A percentile compares a stretch with the other conserved stretches of the same genome.
These are phyloP conservation scores for Tauraco hartlaubi DNA, from an alignment of 2,797 vertebrate genomes.

Conservation along the genomic window DNA sequence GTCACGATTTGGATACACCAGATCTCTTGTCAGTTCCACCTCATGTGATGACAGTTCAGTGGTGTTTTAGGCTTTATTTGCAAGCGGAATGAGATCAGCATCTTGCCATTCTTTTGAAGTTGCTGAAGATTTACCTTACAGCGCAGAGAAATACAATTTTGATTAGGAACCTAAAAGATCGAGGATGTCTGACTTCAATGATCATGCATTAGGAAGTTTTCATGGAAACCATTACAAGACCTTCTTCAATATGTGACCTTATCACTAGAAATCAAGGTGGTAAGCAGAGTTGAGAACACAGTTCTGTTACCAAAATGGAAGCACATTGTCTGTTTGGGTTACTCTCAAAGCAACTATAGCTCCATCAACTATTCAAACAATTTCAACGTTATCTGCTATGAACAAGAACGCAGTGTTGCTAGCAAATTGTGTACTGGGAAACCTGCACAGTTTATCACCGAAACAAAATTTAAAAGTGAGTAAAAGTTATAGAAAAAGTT, in stretches of 20 bases:
- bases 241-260: background rate
- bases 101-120: background rate
- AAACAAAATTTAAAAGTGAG: background rate
- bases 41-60: background rate
- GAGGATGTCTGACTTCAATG: background rate
- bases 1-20: background rate
- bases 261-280: background rate
- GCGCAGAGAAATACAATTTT: background rate
- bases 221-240: background rate
- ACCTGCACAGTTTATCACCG: background rate
- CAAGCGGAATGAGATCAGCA: background rate
- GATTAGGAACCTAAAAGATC: background rate
- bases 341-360: background rate
- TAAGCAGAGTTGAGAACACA: background rate
- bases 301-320: background rate
- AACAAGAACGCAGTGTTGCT: background rate
- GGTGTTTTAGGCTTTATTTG: background rate
- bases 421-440: background rate
- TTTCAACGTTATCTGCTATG: background rate
- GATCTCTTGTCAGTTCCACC: background rate
- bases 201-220: background rate
- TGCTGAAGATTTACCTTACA: background rate
- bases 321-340: background rate
- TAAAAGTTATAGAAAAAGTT: background rate
- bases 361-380: background rate